Conservation (phyloP, 2,797 vertebrate species). For the Schizothorax lantsangensis region DNA sequence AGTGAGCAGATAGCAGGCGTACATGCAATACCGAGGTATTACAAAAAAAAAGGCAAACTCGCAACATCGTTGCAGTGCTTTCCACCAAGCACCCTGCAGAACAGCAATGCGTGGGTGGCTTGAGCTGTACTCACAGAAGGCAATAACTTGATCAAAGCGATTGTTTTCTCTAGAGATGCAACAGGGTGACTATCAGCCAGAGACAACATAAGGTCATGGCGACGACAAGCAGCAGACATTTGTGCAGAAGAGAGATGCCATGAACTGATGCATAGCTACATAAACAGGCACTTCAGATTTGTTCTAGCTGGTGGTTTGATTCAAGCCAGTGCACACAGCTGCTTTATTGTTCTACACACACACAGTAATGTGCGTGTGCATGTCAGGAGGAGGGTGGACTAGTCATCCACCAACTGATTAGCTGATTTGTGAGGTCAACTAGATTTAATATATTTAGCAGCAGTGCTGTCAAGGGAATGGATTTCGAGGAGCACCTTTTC, state of each 20-base stretch:
- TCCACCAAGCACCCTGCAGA: constrained; percentile 35
- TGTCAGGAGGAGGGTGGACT: background rate
- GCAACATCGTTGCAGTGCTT: constrained; percentile 28
- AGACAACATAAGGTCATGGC: constrained; percentile 50
- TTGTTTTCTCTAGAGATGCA: constrained; percentile 52
- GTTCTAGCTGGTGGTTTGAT: constrained; percentile 27
- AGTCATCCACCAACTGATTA: background rate
- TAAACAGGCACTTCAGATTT: constrained; percentile 20
- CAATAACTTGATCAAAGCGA: constrained; percentile 61
- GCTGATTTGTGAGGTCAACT: background rate
- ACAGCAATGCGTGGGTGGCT: constrained; percentile 32
- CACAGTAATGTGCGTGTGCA: background rate
- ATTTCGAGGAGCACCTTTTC: background rate
- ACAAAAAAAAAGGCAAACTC: background rate
- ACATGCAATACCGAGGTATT: constrained; percentile 12
- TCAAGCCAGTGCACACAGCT: background rate
- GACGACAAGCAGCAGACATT: constrained; percentile 46
- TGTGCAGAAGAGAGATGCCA: constrained; percentile 22
- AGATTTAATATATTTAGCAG: constrained; percentile 4
- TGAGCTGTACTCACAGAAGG: constrained; percentile 53
- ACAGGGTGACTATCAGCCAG: constrained; percentile 48
- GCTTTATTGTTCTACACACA: background rate
- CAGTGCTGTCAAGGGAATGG: background rate
- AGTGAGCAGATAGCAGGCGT: constrained; percentile 26
- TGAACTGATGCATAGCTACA: constrained; percentile 29